Conservation (phyloP, 2,797 vertebrate genomes). For the Cryptoprocta ferox region DNA sequence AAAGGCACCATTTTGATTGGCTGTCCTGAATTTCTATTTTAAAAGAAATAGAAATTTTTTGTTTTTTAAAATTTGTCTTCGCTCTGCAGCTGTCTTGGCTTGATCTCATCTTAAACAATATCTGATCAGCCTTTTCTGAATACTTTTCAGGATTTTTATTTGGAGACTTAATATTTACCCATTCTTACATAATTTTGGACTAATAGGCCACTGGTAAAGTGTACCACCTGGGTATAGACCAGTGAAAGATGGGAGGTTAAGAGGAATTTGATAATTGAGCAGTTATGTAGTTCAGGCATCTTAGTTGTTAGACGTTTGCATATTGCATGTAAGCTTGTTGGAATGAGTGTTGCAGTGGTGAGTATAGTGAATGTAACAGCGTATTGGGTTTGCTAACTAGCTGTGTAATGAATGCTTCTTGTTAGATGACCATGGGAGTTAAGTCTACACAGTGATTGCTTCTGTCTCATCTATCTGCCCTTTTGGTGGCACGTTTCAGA, state of each 20-base stretch:
- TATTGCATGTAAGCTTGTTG: background rate
- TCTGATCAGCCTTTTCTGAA: background rate
- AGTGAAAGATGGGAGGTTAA: background rate
- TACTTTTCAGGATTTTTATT: background rate
- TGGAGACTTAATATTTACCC: slow-evolving; percentile 19
- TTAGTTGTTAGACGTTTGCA: background rate
- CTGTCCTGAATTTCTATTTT: background rate
- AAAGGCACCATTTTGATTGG: background rate
- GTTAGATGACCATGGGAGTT: background rate
- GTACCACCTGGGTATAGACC: background rate
- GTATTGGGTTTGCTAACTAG: background rate
- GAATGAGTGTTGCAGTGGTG: background rate
- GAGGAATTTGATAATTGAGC: background rate
- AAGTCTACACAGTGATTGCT: background rate
- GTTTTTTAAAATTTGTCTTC: background rate
- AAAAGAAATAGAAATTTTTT: background rate
- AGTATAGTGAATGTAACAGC: background rate
- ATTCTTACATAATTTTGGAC: background rate
- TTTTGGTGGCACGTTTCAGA: slow-evolving; percentile 3
- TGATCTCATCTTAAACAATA: background rate
- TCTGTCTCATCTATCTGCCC: background rate
- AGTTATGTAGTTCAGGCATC: background rate
- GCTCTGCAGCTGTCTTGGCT: background rate
- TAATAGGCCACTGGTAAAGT: background rate
- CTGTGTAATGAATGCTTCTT: background rate